phyloP scores from a whole-genome alignment of 2,113 vertebrate genomes.

The Erythrocercus mccallii region DNA sequence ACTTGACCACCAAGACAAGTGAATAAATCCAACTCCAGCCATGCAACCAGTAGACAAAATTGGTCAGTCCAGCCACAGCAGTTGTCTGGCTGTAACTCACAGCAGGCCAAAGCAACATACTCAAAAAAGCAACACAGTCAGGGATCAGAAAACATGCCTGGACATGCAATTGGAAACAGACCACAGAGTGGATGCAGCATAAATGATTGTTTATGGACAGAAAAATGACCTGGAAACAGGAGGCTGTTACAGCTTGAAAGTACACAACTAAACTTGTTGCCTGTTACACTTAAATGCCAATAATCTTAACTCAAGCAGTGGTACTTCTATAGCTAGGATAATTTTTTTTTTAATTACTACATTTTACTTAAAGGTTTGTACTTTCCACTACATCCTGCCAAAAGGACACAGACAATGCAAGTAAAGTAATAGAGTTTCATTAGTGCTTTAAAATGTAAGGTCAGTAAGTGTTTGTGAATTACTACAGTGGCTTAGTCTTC shows the following conservation, averaged over 20 bases:
- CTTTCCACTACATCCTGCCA: not conserved
- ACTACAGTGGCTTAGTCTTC: not conserved
- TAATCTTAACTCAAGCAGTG: not conserved
- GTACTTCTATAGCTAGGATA: not conserved
- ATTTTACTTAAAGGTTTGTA: not conserved
- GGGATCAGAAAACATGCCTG: not conserved
- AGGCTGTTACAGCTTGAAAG: not conserved
- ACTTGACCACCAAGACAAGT: not conserved
- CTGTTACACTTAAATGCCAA: not conserved
- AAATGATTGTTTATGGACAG: not conserved
- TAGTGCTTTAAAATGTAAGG: not conserved
- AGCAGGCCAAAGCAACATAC: not conserved
- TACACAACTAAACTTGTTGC: not conserved
- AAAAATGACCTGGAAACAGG: not conserved
- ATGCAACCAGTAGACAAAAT: not conserved
- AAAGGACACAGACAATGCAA: not conserved
- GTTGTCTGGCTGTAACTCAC: not conserved
- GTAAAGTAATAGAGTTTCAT: not conserved
- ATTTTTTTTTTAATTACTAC: not conserved
- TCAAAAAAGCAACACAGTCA: not conserved
- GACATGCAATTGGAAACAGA: not conserved
- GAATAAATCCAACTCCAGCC: not conserved
- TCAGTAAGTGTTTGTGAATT: not conserved
- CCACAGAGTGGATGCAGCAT: not conserved
- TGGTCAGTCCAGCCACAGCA: not conserved